Conservation (phyloP, 2,113 vertebrate species). For the Esox niger region DNA sequence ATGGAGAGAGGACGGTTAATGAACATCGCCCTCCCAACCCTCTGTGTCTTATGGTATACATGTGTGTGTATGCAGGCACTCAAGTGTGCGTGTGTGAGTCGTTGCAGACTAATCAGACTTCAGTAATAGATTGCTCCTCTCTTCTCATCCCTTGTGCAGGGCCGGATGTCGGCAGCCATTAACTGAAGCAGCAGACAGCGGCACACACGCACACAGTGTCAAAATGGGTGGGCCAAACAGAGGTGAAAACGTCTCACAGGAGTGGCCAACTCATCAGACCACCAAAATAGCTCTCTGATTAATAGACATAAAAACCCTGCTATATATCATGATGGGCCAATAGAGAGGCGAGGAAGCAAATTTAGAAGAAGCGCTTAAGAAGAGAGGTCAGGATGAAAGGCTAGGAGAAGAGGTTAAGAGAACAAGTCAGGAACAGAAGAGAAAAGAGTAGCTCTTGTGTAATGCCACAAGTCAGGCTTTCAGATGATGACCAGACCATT, state of each 20-base stretch:
- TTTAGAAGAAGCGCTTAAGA: background rate
- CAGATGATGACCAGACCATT: background rate
- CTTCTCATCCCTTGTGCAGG: too few relatives aligned
- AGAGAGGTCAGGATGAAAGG: background rate
- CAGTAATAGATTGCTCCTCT: too few relatives aligned
- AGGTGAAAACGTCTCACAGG: background rate
- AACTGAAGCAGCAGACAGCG: too few relatives aligned
- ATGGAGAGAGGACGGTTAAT: background rate
- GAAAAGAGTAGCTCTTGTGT: background rate
- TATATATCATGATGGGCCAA: conserved; percentile 35
- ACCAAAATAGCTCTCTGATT: conserved; percentile 73
- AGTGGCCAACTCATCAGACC: too few relatives aligned
- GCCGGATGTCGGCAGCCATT: too few relatives aligned
- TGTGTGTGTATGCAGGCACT: too few relatives aligned
- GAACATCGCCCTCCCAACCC: too few relatives aligned
- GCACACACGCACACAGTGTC: too few relatives aligned
- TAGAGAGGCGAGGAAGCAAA: conserved; percentile 2
- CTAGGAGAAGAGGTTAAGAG: conserved; percentile 3
- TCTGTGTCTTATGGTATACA: too few relatives aligned
- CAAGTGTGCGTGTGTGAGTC: too few relatives aligned
- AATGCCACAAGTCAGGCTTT: background rate
- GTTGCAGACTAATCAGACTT: too few relatives aligned
- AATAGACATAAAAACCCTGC: conserved; percentile 67
- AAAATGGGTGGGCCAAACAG: too few relatives aligned
- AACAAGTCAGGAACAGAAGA: background rate